These are phyloP conservation scores for Cyprinodon brontotheroides DNA, from an alignment of 2,113 vertebrate genomes.

Conservation along the genomic window DNA sequence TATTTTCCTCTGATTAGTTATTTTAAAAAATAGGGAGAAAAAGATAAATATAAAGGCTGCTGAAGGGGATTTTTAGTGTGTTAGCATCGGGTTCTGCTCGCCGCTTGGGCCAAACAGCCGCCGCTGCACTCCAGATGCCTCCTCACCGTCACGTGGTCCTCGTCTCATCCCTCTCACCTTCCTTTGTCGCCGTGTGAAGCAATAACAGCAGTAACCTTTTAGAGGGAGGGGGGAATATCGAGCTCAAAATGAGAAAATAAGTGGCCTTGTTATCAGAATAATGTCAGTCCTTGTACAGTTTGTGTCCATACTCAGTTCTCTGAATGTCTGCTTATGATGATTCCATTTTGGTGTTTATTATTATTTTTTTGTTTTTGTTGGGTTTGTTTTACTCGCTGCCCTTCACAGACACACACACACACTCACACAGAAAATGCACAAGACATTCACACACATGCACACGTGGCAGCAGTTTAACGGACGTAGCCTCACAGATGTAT, in stretches of 20 bases:
- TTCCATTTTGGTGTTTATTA: slow-evolving; percentile 62
- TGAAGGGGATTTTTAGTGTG: background rate
- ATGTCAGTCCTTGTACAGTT: slow-evolving; percentile 61
- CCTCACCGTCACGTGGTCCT: slow-evolving; percentile 26
- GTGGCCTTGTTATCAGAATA: slow-evolving; percentile 72
- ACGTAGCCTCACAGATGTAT: slow-evolving; percentile 17
- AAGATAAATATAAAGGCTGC: slow-evolving; percentile 3
- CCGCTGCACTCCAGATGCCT: slow-evolving; percentile 6
- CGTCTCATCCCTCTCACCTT: slow-evolving; percentile 35
- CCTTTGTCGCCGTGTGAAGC: slow-evolving; percentile 62
- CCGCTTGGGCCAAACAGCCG: slow-evolving; percentile 5
- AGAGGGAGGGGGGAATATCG: slow-evolving; percentile 29
- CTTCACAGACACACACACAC: slow-evolving; percentile 30
- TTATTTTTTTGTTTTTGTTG: slow-evolving; percentile 14
- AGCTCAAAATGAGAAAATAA: slow-evolving; percentile 62
- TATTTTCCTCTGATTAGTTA: slow-evolving; percentile 4
- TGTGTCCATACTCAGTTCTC: slow-evolving; percentile 48
- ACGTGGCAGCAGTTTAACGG: slow-evolving; percentile 39
- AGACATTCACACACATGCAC: slow-evolving; percentile 18
- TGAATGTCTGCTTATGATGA: slow-evolving; percentile 58
- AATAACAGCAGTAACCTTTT: slow-evolving; percentile 69
- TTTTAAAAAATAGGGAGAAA: slow-evolving; percentile 15
- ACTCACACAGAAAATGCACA: slow-evolving; percentile 24
- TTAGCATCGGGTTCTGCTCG: background rate
- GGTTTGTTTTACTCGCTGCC: slow-evolving; percentile 47